A percentile compares a stretch with the other conserved stretches of the same genome.
phyloP scores from a whole-genome alignment of 2,888 invertebrate genomes.

The Opisthograptis luteolata region DNA sequence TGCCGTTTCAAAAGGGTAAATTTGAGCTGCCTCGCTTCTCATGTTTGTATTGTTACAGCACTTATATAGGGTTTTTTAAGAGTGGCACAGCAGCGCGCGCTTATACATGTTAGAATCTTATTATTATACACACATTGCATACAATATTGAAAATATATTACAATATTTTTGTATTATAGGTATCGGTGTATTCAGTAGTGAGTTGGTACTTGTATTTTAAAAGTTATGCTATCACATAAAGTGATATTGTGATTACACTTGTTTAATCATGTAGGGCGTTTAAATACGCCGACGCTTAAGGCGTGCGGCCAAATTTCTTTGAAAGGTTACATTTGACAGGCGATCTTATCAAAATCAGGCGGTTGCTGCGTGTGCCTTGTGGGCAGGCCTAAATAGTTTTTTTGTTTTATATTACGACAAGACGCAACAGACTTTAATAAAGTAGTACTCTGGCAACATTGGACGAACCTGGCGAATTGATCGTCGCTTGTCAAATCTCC shows the following conservation, averaged over 20 bases:
- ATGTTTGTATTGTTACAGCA: slow-evolving; percentile 29
- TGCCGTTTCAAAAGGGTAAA: slow-evolving; percentile 13
- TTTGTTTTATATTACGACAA: slow-evolving; percentile 3
- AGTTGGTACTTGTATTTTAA: slow-evolving; percentile 78
- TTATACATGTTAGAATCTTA: slow-evolving; percentile 59
- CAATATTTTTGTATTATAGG: slow-evolving; percentile 83
- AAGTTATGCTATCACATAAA: slow-evolving; percentile 52
- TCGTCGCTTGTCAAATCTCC: slow-evolving; percentile 21
- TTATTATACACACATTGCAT: slow-evolving; percentile 76
- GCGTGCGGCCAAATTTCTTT: slow-evolving; percentile 73
- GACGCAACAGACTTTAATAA: slow-evolving; percentile 3
- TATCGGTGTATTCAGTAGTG: slow-evolving; percentile 78
- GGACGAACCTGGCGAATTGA: background rate
- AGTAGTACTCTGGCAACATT: too few species aligned
- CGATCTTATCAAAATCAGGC: slow-evolving; percentile 13
- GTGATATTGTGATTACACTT: slow-evolving; percentile 60
- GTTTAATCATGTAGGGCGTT: slow-evolving; percentile 56
- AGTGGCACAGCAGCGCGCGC: slow-evolving; percentile 72
- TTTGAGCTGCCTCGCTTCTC: slow-evolving; percentile 19
- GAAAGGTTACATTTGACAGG: slow-evolving; percentile 30
- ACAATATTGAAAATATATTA: slow-evolving; percentile 63
- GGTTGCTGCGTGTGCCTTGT: slow-evolving; percentile 15
- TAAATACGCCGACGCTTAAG: slow-evolving; percentile 63
- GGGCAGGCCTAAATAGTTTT: slow-evolving; percentile 24
- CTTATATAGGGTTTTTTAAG: slow-evolving; percentile 29